phyloP scores from a whole-genome alignment of 2,888 invertebrate genomes.

The Tryphoninae sp. region DNA sequence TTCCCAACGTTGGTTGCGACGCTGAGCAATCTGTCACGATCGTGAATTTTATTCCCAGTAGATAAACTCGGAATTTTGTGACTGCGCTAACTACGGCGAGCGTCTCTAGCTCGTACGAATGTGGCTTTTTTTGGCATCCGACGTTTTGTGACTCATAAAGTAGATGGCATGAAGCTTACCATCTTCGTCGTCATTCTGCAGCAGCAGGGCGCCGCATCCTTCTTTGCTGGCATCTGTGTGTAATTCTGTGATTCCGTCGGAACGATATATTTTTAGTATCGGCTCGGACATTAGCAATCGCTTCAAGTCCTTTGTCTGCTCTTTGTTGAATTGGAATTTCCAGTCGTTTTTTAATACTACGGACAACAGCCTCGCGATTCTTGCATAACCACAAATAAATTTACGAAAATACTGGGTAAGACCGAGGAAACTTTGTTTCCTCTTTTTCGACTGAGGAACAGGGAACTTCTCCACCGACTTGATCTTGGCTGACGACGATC shows the following conservation, averaged over 20 bases:
- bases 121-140: slow-evolving; percentile 52
- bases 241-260: slow-evolving; percentile 42
- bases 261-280: slow-evolving; percentile 45
- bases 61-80: slow-evolving; percentile 58
- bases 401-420: not conserved
- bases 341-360: slow-evolving; percentile 5
- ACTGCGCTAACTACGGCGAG: slow-evolving; percentile 57
- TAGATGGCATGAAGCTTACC: slow-evolving; percentile 29
- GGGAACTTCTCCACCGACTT: not conserved
- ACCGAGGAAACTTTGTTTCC: not conserved
- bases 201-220: slow-evolving; percentile 29
- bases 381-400: slow-evolving; percentile 1
- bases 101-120: slow-evolving; percentile 61
- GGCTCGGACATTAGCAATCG: slow-evolving; percentile 29
- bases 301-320: slow-evolving; percentile 16
- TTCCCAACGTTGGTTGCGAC: slow-evolving; percentile 44
- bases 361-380: not conserved
- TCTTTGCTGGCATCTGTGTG: slow-evolving; percentile 21
- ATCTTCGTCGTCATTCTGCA: slow-evolving; percentile 38
- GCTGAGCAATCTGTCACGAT: slow-evolving; percentile 61
- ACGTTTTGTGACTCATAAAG: slow-evolving; percentile 56
- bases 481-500: not conserved
- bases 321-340: slow-evolving; percentile 3
- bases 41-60: slow-evolving; percentile 61
- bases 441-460: not conserved